These are phyloP conservation scores for Lithobates pipiens DNA, from an alignment of 2,797 vertebrate species.

Conservation along the genomic window DNA sequence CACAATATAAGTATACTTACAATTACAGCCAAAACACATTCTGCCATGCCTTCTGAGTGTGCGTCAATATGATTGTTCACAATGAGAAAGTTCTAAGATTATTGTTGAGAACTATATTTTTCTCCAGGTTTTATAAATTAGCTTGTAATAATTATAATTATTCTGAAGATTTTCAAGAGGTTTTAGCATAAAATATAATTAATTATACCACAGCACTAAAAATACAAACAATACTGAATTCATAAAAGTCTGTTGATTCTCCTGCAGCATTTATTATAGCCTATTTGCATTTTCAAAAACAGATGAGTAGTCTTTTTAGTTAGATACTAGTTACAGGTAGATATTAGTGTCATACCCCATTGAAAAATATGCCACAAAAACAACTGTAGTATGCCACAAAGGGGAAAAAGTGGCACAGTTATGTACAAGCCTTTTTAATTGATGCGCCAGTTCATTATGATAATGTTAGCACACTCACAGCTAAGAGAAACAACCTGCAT, in stretches of 20 bases:
- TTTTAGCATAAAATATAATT: slow-evolving; percentile 56
- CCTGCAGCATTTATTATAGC: slow-evolving; percentile 48
- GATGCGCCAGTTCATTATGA: slow-evolving; percentile 35
- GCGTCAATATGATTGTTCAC: too few relatives aligned
- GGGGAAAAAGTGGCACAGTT: slow-evolving; percentile 11
- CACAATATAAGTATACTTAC: too few relatives aligned
- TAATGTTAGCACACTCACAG: background rate
- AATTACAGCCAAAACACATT: too few relatives aligned
- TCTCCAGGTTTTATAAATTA: too few relatives aligned
- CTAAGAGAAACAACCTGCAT: slow-evolving; percentile 11
- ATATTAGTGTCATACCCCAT: slow-evolving; percentile 61
- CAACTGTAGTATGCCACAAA: slow-evolving; percentile 10
- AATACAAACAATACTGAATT: slow-evolving; percentile 20
- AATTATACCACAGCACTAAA: slow-evolving; percentile 40
- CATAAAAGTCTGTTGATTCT: slow-evolving; percentile 52
- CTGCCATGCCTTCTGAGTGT: too few relatives aligned
- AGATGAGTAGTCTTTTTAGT: background rate
- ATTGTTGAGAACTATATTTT: too few relatives aligned
- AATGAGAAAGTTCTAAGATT: too few relatives aligned
- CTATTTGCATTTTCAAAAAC: slow-evolving; percentile 37
- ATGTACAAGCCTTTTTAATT: background rate
- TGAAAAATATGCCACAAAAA: slow-evolving; percentile 31
- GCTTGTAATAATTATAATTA: too few relatives aligned
- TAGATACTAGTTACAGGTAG: too few relatives aligned
- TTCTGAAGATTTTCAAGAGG: background rate